Conservation (phyloP, 2,888 invertebrate species). For the Agrochola lota region DNA sequence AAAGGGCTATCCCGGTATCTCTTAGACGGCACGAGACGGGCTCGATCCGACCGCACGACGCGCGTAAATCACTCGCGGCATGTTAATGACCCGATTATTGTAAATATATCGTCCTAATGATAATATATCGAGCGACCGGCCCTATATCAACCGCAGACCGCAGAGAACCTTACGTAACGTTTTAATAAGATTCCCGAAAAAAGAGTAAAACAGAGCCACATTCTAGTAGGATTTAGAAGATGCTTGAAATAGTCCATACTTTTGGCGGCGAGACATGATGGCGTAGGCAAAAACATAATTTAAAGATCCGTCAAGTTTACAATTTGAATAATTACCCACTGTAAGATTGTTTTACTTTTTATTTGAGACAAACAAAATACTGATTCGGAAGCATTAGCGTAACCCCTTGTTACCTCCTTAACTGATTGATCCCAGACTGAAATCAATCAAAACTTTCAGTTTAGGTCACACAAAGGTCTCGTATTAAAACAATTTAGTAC, state of each 20-base stretch:
- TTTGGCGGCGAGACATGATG: background rate
- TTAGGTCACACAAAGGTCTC: background rate
- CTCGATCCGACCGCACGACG: constrained; percentile 27
- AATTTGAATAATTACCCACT: background rate
- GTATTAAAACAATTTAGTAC: background rate
- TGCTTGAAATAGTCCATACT: background rate
- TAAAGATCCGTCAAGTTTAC: background rate
- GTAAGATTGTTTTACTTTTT: background rate
- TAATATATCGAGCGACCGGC: constrained; percentile 65
- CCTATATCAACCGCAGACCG: constrained; percentile 22
- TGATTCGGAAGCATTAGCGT: constrained; percentile 17
- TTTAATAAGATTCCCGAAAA: constrained; percentile 48
- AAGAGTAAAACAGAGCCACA: background rate
- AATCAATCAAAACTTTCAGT: constrained; percentile 7
- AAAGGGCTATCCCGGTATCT: constrained; percentile 41
- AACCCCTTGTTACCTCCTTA: background rate
- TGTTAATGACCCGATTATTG: constrained; percentile 74
- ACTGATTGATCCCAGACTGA: background rate
- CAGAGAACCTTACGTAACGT: constrained; percentile 52
- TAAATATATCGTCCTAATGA: constrained; percentile 71
- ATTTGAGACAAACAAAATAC: background rate
- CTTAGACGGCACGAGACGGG: constrained; percentile 23
- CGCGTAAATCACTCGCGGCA: constrained; percentile 69
- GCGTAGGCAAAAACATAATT: background rate
- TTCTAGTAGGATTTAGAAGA: background rate